Conservation (phyloP, 2,113 vertebrate species). For the Clinocottus analis region DNA sequence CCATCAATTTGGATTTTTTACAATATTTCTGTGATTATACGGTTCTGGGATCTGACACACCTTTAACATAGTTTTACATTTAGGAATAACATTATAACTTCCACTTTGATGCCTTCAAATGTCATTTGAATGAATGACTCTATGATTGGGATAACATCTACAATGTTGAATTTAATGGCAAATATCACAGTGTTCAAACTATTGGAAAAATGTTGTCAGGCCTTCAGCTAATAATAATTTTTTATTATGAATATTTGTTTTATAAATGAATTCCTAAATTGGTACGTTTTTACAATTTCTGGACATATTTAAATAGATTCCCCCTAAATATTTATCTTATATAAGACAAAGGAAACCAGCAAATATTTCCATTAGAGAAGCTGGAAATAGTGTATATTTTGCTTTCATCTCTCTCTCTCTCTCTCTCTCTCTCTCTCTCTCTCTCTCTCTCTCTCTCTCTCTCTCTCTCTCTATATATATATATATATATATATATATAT, state of each 20-base stretch:
- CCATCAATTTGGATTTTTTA: not conserved
- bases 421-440: too few species aligned
- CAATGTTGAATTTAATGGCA: not conserved
- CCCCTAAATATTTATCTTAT: not conserved
- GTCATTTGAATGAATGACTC: not conserved
- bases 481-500: too few species aligned
- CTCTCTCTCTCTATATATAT: too few species aligned
- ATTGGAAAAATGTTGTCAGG: not conserved
- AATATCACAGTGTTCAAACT: too few species aligned
- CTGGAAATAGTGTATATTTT: too few species aligned
- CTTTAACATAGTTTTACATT: not conserved
- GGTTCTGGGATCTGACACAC: not conserved
- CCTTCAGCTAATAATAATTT: not conserved
- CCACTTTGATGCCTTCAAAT: not conserved
- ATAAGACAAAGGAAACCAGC: not conserved
- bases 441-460: too few species aligned
- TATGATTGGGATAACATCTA: not conserved
- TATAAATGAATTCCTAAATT: not conserved
- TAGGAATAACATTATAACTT: not conserved
- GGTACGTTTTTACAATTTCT: too few species aligned
- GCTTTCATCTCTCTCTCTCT: too few species aligned
- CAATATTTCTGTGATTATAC: not conserved
- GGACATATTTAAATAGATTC: too few species aligned
- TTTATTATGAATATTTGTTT: not conserved
- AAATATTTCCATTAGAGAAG: not conserved